Conservation (phyloP, 2,797 vertebrate species). For the Propithecus deckenii region DNA sequence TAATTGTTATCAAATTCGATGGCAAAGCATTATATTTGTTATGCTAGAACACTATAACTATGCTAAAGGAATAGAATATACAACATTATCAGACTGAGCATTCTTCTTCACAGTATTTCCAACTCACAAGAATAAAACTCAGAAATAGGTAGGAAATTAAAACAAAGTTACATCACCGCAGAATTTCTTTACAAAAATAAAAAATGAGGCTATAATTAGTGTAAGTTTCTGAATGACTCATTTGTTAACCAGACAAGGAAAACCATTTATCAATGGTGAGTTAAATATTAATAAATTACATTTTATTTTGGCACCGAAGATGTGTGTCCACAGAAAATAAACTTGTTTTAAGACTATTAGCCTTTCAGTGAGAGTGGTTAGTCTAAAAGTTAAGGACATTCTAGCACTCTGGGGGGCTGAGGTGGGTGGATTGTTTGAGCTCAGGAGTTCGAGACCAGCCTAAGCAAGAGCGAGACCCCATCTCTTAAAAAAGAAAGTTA, state of each 20-base stretch:
- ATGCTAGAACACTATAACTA: background rate
- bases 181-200: background rate
- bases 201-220: background rate
- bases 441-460: no score
- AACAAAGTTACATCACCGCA: background rate
- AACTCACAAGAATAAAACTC: background rate
- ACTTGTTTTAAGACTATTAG: background rate
- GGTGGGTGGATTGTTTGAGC: no score
- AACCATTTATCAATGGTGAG: background rate
- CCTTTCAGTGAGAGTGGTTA: background rate
- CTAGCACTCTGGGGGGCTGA: no score
- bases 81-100: no score
- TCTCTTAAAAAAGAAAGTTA: background rate
- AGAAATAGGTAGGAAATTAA: background rate
- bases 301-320: background rate
- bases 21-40: background rate
- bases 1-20: background rate
- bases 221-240: background rate
- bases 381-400: background rate
- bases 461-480: no score
- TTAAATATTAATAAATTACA: background rate
- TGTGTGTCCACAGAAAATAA: background rate
- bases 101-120: background rate
- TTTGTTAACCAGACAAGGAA: background rate
- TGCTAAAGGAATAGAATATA: background rate